Base-by-base conservation (phyloP, 2,888 invertebrate species). In the Rhimphoctona megacephalus region DNA sequence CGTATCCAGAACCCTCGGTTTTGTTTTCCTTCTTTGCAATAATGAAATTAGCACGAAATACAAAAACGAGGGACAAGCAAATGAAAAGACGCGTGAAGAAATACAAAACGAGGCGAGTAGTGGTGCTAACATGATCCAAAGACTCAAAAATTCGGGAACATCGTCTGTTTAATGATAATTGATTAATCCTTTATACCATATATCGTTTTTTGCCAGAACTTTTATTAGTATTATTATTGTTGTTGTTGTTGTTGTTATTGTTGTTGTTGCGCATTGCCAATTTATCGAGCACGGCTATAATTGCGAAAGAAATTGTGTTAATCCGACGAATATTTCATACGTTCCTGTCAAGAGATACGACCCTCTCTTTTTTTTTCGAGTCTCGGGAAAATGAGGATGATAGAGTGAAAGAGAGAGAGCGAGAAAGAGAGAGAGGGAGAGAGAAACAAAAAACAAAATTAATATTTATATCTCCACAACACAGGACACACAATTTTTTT, bases 161-260 rank as follows among this genome's bases (percentile, higher is more conserved):
- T 74, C 66, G n/a, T 84, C 77, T 74, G 69, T 72, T 86, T 78
- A 69, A 61, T 78, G 22, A 74, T 54, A 67, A 79, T 77, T n/a
- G 36, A 81, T 69, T 74, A 73, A 79, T 61, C 77, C 81, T 67
- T 36, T 61, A 76, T 81, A 72, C 83, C 83, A 81, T 81, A 86
- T 81, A 86, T 84, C 78, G 78, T 78, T 69, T 78, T 69, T 79
- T 79, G 82, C 84, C 84, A 86, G 78, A 86, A 79, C 61, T 82
- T 85, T 82, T 85, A 78, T 74, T 83, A 82, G 78, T 78, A 57
- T 87, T 85, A 61, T 81, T 77, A 74, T 88, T 81, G 79, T 88
- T 82, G 72, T 88, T 85, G 83, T 88, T 85, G 87, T 86, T 86
- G 85, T 81, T 85, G 84, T 87, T 83, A 61, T 78, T 72, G 72